Evolutionary conservation across 1,140 invertebrate species (phyloP), one percentile per base, ranked within the genome.

Genomic region (Drosophila pseudoobscura): DNA sequence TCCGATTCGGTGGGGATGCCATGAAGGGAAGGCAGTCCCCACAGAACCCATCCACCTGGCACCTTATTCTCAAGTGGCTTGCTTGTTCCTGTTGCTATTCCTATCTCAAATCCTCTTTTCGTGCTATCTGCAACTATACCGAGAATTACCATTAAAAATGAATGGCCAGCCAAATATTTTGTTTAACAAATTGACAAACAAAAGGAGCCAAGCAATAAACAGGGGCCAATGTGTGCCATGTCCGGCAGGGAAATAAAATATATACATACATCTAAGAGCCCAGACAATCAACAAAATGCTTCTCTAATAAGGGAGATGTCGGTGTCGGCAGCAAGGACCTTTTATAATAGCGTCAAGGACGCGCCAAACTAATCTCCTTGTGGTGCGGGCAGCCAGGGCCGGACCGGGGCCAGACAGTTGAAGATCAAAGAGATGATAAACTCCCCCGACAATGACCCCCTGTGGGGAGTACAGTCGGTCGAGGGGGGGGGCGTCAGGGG

Each of bases 131-230:
- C 43, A 70, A 59, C 49, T 57, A 55, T 54, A 58, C 56, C 47
- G 58, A 31, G 45, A 65, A 15, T 35, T 9, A 35, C 3, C 59
- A 62, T 11, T 45, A 57, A 68, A 75, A 76, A 62, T 61, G 59
- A 55, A 58, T 57, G 47, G 43, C 66, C 39, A 56, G 39, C 31
- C 56, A 78, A 79, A 75, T 74, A 69, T 75, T 79, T 68, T 57
- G 46, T 46, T 47, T 58, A 75, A 54, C 64, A 61, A 79, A 70
- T 70, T 65, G 77, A 58, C 59, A 69, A 59, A 50, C 72, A 44
- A 63, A 51, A 47, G 6, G 44, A 39, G 57, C 7, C 41, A 24
- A 66, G 60, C n/a, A 31, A 8, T 24, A 71, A 80, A 66, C 52
- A 46, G 26, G 26, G 26, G 39, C 26, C 26, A 17, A 31, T 60